phyloP scores from a whole-genome alignment of 2,797 vertebrate genomes.

The Myotis vivesi region DNA sequence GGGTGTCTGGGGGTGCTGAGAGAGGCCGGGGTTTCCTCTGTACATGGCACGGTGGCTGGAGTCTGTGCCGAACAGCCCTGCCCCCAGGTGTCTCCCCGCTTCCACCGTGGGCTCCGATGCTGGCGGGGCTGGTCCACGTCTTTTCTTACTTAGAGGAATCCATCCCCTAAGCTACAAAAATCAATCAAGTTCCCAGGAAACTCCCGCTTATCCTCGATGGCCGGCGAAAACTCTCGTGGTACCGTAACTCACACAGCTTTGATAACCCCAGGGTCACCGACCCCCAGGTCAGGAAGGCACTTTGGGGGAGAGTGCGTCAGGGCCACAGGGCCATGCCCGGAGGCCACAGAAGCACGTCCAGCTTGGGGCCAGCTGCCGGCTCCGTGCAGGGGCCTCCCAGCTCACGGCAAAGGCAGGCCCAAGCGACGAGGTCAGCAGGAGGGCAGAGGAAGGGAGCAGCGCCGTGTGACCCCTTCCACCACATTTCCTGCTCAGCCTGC shows the following conservation, averaged over 20 bases:
- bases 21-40: not conserved
- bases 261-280: not conserved
- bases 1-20: not conserved
- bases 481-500: conserved; percentile 74
- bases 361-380: not conserved
- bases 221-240: not conserved
- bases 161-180: not conserved
- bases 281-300: not conserved
- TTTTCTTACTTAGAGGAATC: not conserved
- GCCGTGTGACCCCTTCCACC: conserved; percentile 68
- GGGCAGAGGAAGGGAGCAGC: not conserved
- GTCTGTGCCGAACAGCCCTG: not conserved
- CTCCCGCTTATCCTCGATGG: not conserved
- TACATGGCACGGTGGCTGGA: not conserved
- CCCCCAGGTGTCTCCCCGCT: not conserved
- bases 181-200: not conserved
- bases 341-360: not conserved
- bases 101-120: fast-evolving
- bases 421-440: conserved; percentile 50
- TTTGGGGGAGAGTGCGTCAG: not conserved
- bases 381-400: conserved; percentile 4
- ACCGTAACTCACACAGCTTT: not conserved
- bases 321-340: not conserved
- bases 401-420: conserved; percentile 33
- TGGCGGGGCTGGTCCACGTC: fast-evolving